Conservation (phyloP, 2,888 invertebrate species). For the Abscondita cerata region DNA sequence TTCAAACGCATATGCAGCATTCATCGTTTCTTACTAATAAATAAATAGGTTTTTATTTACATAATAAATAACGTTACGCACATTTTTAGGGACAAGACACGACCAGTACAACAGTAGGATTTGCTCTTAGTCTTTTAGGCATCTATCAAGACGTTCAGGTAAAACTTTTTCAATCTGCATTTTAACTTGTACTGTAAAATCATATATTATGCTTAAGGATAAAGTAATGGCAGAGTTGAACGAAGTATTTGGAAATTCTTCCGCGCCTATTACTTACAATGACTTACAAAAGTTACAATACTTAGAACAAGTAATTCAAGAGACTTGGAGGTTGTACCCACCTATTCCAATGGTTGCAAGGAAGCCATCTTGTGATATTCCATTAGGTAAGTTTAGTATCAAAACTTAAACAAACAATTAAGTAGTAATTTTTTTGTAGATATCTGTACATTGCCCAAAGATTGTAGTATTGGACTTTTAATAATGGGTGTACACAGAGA, state of each 20-base stretch:
- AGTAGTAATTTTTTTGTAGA: conserved; percentile 20
- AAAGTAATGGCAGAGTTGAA: conserved; percentile 34
- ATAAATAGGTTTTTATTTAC: no score
- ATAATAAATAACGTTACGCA: no score
- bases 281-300: conserved; percentile 43
- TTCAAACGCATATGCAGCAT: no score
- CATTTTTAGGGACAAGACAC: conserved; percentile 45
- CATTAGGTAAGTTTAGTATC: conserved; percentile 28
- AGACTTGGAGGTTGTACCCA: conserved; percentile 47
- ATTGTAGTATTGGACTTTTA: conserved; percentile 34
- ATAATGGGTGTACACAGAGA: conserved; percentile 65
- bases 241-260: conserved; percentile 38
- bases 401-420: not conserved
- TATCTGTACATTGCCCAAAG: conserved; percentile 34
- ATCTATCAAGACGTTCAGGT: conserved; percentile 39
- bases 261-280: conserved; percentile 41
- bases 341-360: conserved; percentile 40
- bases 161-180: not conserved
- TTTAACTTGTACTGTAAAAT: not conserved
- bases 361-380: conserved; percentile 37
- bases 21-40: no score
- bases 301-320: conserved; percentile 47
- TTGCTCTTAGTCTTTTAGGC: conserved; percentile 41
- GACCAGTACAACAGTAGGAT: conserved; percentile 41
- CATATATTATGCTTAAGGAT: conserved; percentile 24